These are phyloP conservation scores for Cardinalis cardinalis DNA, from an alignment of 2,113 vertebrate species.

Conservation along the genomic window DNA sequence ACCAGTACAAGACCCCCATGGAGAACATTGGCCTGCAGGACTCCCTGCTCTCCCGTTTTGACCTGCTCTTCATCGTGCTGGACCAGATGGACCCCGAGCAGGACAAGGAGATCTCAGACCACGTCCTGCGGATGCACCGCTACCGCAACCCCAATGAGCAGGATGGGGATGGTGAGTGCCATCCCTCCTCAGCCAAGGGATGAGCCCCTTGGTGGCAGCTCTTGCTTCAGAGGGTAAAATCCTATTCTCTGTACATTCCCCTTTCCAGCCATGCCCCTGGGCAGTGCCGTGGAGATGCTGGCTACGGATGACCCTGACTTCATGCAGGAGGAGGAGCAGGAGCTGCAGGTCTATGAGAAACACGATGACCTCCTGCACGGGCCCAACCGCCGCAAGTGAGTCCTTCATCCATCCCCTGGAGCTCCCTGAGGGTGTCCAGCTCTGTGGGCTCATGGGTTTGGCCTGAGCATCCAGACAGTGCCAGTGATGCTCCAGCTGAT, in stretches of 20 bases:
- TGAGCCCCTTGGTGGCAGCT: background rate
- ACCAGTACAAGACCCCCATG: slow-evolving; percentile 98
- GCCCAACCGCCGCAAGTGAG: slow-evolving; percentile 82
- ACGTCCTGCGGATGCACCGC: slow-evolving; percentile 93
- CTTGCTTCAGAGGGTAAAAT: background rate
- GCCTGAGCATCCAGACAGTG: background rate
- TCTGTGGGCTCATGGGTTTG: background rate
- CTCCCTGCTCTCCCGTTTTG: slow-evolving; percentile 93
- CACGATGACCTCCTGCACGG: slow-evolving; percentile 92
- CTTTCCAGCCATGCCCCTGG: slow-evolving; percentile 82
- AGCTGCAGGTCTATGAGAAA: slow-evolving; percentile 93
- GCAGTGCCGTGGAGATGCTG: slow-evolving; percentile 86
- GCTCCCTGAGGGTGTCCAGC: background rate
- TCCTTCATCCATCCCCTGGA: background rate
- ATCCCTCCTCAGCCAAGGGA: background rate
- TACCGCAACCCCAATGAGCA: slow-evolving; percentile 90
- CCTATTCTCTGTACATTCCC: accelerated
- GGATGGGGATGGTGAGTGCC: slow-evolving; percentile 86
- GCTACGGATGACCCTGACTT: slow-evolving; percentile 88
- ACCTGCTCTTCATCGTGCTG: slow-evolving; percentile 95
- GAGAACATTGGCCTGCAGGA: slow-evolving; percentile 98
- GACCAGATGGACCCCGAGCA: slow-evolving; percentile 96
- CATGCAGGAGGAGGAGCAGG: slow-evolving; percentile 80
- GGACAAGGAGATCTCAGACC: slow-evolving; percentile 93
- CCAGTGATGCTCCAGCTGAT: background rate